Evolutionary conservation across 2,113 vertebrate genomes (phyloP).

Genomic region (Ictalurus furcatus): DNA sequence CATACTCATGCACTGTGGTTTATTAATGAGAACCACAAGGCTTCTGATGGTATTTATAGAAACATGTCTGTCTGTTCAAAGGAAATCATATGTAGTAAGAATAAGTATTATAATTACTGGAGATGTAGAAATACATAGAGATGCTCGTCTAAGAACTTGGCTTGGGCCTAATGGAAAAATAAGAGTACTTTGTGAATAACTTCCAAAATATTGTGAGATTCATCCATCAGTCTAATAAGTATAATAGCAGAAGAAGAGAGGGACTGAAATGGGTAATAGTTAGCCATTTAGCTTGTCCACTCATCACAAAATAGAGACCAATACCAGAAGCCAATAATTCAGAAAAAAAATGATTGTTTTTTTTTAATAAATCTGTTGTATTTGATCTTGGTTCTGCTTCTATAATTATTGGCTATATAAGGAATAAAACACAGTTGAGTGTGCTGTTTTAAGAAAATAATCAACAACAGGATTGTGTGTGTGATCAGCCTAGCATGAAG

Average conservation of each 20-base stretch:
- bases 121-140: background rate
- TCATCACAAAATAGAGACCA: background rate
- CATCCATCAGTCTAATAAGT: background rate
- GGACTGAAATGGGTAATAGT: background rate
- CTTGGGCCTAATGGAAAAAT: background rate
- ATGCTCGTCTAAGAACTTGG: background rate
- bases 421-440: background rate
- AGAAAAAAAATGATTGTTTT: background rate
- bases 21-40: slow-evolving; percentile 11
- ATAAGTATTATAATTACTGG: background rate
- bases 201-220: background rate
- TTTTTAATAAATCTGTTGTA: background rate
- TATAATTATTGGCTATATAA: background rate
- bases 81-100: background rate
- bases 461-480: background rate
- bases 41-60: background rate
- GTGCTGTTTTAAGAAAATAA: background rate
- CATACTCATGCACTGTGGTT: background rate
- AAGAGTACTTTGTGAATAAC: slow-evolving; percentile 10
- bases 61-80: background rate
- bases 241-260: slow-evolving; percentile 1
- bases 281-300: background rate
- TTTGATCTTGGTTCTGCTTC: background rate
- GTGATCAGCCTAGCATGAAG: background rate
- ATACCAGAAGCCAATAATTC: background rate